phyloP scores from a whole-genome alignment of 2,888 invertebrate species.

The Odontothrips loti region DNA sequence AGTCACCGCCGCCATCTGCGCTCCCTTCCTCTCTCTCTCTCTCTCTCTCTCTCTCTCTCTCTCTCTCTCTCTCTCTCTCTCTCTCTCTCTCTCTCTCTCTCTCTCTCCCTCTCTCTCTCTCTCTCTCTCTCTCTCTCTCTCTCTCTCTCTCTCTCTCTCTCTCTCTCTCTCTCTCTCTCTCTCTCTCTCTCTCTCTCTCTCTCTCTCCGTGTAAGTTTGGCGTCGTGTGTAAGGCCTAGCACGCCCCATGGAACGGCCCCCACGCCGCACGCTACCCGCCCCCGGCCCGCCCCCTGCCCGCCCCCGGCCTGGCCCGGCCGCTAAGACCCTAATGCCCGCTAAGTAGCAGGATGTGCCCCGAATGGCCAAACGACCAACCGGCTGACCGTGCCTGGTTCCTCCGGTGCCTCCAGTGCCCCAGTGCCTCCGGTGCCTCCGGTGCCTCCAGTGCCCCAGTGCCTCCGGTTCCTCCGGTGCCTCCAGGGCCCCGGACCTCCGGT shows the following conservation, averaged over 20 bases:
- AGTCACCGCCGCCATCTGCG: neutral
- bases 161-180: too few relatives aligned
- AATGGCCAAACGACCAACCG: conserved; percentile 3
- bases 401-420: neutral
- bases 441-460: neutral
- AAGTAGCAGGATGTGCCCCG: conserved; percentile 6
- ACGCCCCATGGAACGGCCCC: conserved; percentile 2
- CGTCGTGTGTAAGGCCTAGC: conserved; percentile 2
- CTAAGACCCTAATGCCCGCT: conserved; percentile 22
- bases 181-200: too few relatives aligned
- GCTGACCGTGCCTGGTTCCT: neutral
- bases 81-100: too few relatives aligned
- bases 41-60: too few relatives aligned
- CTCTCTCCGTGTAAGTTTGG: neutral
- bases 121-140: too few relatives aligned
- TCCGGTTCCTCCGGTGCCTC: neutral
- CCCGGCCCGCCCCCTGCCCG: neutral
- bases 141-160: too few relatives aligned
- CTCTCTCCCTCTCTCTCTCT: too few relatives aligned
- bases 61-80: too few relatives aligned
- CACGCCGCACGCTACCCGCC: neutral
- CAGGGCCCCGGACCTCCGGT: neutral
- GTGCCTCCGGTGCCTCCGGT: neutral
- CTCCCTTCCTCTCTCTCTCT: too few relatives aligned
- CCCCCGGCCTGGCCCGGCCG: neutral